These are phyloP conservation scores for Hybos culiciformis DNA, from an alignment of 2,888 invertebrate species.

Conservation along the genomic window DNA sequence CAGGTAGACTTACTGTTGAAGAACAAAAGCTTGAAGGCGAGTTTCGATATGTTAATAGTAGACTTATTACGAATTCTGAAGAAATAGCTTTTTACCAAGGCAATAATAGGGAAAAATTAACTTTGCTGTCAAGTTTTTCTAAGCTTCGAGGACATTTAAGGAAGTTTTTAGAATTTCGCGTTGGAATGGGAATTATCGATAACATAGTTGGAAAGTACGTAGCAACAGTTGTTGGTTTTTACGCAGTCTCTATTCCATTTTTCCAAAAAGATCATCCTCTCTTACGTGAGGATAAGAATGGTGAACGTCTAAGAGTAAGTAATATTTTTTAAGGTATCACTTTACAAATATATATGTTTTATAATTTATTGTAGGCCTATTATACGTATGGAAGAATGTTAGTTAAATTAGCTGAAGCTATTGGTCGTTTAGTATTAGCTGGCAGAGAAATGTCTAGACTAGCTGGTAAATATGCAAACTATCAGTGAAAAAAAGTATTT, in stretches of 20 bases:
- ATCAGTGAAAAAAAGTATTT: too few species aligned
- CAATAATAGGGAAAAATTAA: constrained; percentile 74
- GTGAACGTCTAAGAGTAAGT: constrained; percentile 62
- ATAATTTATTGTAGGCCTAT: constrained; percentile 50
- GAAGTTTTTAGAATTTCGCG: constrained; percentile 77
- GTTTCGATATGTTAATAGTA: constrained; percentile 90
- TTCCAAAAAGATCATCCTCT: constrained; percentile 59
- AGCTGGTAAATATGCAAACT: constrained; percentile 46
- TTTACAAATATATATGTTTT: neutral
- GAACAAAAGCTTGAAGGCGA: constrained; percentile 98
- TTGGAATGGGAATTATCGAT: constrained; percentile 87
- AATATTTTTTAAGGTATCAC: constrained; percentile 1
- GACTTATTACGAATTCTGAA: constrained; percentile 93
- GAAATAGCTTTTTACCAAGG: constrained; percentile 66
- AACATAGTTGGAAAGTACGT: constrained; percentile 94
- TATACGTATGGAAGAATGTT: constrained; percentile 81
- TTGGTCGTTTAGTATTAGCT: constrained; percentile 87
- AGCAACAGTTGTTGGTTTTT: constrained; percentile 93
- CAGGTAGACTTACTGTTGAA: constrained; percentile 73
- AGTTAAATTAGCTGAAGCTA: constrained; percentile 88
- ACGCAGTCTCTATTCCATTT: constrained; percentile 90
- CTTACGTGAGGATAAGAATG: constrained; percentile 51
- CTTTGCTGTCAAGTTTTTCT: constrained; percentile 75
- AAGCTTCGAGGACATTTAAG: constrained; percentile 74
- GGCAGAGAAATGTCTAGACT: constrained; percentile 88